phyloP scores from a whole-genome alignment of 2,888 invertebrate genomes.

The Drosophila acutilabella region DNA sequence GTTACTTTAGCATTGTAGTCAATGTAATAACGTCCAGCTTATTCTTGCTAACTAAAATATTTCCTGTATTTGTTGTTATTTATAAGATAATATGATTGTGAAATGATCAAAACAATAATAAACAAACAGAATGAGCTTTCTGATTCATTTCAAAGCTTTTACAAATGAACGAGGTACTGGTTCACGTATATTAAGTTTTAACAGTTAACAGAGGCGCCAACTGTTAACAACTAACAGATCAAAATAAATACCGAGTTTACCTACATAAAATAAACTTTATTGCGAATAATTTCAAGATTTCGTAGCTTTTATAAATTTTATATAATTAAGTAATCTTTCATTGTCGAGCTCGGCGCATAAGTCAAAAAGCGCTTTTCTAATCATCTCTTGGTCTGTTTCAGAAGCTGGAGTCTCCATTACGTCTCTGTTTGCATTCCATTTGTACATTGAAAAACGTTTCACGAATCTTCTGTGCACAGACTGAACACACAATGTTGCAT shows the following conservation, averaged over 20 bases:
- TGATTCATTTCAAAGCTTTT: slow-evolving; percentile 5
- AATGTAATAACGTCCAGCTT: neutral
- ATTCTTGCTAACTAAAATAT: neutral
- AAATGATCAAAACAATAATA: slow-evolving; percentile 14
- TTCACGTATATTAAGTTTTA: neutral
- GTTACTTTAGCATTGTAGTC: neutral
- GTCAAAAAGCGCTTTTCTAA: neutral
- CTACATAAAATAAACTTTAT: neutral
- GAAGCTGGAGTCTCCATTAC: neutral
- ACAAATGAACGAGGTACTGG: neutral
- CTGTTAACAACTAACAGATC: neutral
- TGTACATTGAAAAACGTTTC: neutral
- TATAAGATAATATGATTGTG: slow-evolving; percentile 1
- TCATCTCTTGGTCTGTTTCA: neutral
- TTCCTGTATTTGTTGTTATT: neutral
- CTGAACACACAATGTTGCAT: neutral
- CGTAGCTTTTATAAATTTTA: neutral
- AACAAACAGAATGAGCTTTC: neutral
- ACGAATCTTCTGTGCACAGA: neutral
- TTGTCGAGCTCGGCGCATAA: no score
- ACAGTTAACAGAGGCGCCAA: neutral
- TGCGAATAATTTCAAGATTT: neutral
- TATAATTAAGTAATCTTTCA: neutral
- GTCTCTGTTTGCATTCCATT: neutral
- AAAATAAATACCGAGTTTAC: no score